A percentile compares a stretch with the other conserved stretches of the same genome.
These are phyloP conservation scores for Romanogobio albipinnatus DNA, from an alignment of 2,113 vertebrate genomes.

Conservation along the genomic window DNA sequence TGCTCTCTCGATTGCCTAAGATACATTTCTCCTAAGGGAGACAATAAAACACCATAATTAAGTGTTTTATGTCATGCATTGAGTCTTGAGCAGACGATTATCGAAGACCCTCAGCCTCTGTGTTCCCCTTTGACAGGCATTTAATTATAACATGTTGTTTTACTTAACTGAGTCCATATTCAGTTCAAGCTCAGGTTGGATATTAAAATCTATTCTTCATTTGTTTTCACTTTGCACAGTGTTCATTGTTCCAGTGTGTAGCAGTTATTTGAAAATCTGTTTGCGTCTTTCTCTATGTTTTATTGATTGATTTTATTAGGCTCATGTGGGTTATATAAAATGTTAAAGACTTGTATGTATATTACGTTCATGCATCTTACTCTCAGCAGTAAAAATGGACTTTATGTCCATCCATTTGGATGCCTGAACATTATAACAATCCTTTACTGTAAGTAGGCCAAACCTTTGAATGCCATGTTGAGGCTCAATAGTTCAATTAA, in stretches of 20 bases:
- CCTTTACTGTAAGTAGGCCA: conserved; percentile 20
- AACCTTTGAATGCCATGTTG: background rate
- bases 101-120: background rate
- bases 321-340: background rate
- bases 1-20: no score
- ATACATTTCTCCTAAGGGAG: no score
- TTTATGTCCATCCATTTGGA: background rate
- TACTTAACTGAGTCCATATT: background rate
- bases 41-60: background rate
- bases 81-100: background rate
- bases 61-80: background rate
- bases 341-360: background rate
- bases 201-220: background rate
- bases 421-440: background rate
- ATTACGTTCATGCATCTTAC: background rate
- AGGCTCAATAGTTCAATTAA: background rate
- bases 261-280: background rate
- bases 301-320: background rate
- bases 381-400: background rate
- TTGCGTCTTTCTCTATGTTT: background rate
- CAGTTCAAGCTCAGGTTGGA: background rate
- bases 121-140: background rate
- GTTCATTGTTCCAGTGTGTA: conserved; percentile 8
- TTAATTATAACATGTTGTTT: background rate
- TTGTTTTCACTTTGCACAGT: background rate